phyloP scores from a whole-genome alignment of 1,140 invertebrate species.

The Diachasmimorpha longicaudata region DNA sequence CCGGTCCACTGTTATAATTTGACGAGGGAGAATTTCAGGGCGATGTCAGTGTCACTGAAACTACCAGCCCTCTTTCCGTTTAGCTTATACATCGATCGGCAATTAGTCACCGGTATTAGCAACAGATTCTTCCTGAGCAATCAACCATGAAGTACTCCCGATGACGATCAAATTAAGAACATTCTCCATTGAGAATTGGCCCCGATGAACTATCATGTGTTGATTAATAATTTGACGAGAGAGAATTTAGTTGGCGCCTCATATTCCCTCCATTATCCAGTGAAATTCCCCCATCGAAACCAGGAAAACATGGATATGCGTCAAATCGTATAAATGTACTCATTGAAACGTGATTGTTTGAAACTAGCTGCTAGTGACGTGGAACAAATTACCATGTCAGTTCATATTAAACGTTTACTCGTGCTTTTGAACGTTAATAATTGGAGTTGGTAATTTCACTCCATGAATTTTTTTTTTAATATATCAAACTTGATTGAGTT shows the following conservation, averaged over 20 bases:
- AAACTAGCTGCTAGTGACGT: not conserved
- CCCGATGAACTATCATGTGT: not conserved
- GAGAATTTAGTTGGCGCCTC: not conserved
- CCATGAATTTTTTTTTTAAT: not conserved
- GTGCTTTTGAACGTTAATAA: not conserved
- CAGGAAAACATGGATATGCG: not conserved
- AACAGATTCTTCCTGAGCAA: conserved; percentile 56
- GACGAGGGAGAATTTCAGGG: conserved; percentile 30
- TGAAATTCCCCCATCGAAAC: not conserved
- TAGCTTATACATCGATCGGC: conserved; percentile 44
- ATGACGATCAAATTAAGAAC: conserved; percentile 31
- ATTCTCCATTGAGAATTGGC: not conserved
- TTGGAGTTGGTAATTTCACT: not conserved
- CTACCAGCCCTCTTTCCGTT: conserved; percentile 6
- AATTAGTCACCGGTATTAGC: conserved; percentile 55
- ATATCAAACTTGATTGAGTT: not conserved
- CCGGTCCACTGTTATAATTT: conserved; percentile 33
- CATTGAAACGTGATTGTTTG: not conserved
- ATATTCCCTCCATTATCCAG: too few relatives aligned
- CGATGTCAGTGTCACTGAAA: conserved; percentile 7
- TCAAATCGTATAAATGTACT: not conserved
- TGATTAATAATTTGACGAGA: not conserved
- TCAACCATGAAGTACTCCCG: conserved; percentile 50
- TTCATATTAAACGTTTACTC: not conserved
- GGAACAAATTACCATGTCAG: conserved; percentile 2